Base-by-base conservation (phyloP, 2,888 invertebrate genomes). In the Tenthredo distinguenda region DNA sequence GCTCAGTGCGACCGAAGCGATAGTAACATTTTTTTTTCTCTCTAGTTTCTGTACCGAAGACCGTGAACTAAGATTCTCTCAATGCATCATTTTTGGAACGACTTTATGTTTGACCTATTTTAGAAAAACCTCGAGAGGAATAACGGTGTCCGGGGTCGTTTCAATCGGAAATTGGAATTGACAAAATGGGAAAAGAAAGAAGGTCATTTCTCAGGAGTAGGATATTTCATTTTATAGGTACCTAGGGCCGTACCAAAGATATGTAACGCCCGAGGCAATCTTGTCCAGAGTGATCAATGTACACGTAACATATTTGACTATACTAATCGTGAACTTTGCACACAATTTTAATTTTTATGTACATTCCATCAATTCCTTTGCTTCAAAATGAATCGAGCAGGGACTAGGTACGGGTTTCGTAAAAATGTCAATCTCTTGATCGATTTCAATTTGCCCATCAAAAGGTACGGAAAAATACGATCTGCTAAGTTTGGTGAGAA, bases 121-220 rank as follows among this genome's bases (percentile, higher is more conserved):
- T 77, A 37, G 47, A 40, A 72, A 12, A 72, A 72, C 15, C 72
- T 21, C 40, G 26, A n/a, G n/a, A 55, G 77, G 18, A 55, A 77
- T 77, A 77, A 26, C 18, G 15, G 34, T 77, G 77, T 77, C n/a
- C 31, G n/a, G 15, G n/a, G 47, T 77, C 31, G 50, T 50, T 77
- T 15, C 50, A 50, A 77, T 77, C 34, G 77, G 50, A 50, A 77
- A 50, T 47, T 47, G 77, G 7, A 77, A 77, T 77, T 77, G 77
- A 77, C 77, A 50, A 50, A 50, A 50, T 50, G 26, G 31, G 50
- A 47, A 40, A 50, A 50, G 40, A 47, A 50, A 9, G 50, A 77
- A 77, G 10, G 26, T 50, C 31, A 50, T 74, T 43, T 74, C 40
- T 43, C 21, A 15, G 47, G 50, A 50, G 31, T 50, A 12, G 12